phyloP scores from a whole-genome alignment of 2,888 invertebrate species.

The Perithous albicinctus region DNA sequence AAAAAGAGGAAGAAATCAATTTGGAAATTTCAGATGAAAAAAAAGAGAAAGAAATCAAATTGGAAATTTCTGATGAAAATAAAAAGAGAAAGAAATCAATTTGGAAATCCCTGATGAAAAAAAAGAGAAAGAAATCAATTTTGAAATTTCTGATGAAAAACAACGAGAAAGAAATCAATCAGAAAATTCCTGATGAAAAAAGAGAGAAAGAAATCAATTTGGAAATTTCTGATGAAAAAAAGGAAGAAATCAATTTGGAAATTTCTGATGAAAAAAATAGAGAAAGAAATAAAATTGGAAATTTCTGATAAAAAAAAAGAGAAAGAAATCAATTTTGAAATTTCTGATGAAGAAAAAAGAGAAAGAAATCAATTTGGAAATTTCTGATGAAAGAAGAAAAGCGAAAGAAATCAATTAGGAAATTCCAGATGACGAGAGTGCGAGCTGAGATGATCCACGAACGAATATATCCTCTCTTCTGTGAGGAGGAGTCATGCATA shows the following conservation, averaged over 20 bases:
- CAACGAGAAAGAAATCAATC: slow-evolving; percentile 33
- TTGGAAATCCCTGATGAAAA: slow-evolving; percentile 24
- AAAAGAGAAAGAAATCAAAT: slow-evolving; percentile 33
- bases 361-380: slow-evolving; percentile 38
- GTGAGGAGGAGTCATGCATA: neutral
- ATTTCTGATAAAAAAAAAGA: slow-evolving; percentile 28
- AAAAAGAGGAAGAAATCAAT: slow-evolving; percentile 35
- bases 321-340: slow-evolving; percentile 37
- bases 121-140: slow-evolving; percentile 35
- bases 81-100: slow-evolving; percentile 35
- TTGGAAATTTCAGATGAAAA: slow-evolving; percentile 26
- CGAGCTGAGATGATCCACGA: slow-evolving; percentile 4
- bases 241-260: slow-evolving; percentile 35
- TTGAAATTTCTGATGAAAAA: slow-evolving; percentile 25
- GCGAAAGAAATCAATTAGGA: slow-evolving; percentile 32
- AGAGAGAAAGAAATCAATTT: too few relatives aligned
- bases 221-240: too few relatives aligned
- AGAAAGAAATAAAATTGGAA: slow-evolving; percentile 31
- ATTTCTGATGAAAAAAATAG: slow-evolving; percentile 26
- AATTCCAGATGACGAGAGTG: slow-evolving; percentile 25
- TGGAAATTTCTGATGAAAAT: slow-evolving; percentile 22
- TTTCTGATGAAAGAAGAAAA: slow-evolving; percentile 22
- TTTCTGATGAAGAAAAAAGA: slow-evolving; percentile 19
- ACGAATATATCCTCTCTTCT: too few relatives aligned
- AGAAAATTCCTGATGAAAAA: slow-evolving; percentile 26